Evolutionary conservation across 2,113 vertebrate genomes (phyloP).

Genomic region (Tragelaphus imberbis): DNA sequence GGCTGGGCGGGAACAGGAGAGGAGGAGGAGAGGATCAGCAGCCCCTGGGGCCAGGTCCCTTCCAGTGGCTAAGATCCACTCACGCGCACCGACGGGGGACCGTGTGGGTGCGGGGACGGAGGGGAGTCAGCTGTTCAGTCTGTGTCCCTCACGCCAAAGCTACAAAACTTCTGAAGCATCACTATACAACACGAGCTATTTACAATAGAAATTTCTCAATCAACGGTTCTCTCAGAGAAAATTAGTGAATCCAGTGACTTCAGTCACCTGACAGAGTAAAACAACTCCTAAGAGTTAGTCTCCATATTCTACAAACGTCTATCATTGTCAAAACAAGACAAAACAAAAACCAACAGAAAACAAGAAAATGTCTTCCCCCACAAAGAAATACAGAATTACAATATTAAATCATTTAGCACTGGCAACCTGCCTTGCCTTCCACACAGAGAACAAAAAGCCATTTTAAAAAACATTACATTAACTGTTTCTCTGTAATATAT

Average conservation of each 20-base stretch:
- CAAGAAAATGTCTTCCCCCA: slow-evolving; percentile 64
- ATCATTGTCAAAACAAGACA: slow-evolving; percentile 94
- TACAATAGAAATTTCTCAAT: slow-evolving; percentile 94
- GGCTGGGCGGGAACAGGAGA: slow-evolving; percentile 10
- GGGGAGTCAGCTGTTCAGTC: slow-evolving; percentile 67
- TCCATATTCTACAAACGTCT: slow-evolving; percentile 98
- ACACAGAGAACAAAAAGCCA: slow-evolving; percentile 84
- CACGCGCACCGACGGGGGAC: fast-evolving
- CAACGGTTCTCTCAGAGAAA: slow-evolving; percentile 99
- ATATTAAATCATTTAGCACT: slow-evolving; percentile 81
- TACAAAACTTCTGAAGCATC: slow-evolving; percentile 87
- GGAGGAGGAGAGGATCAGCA: neutral
- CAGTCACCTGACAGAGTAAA: slow-evolving; percentile 98
- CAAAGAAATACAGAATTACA: slow-evolving; percentile 82
- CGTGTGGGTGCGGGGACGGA: neutral
- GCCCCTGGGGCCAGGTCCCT: neutral
- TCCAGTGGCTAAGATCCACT: neutral
- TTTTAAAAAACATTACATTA: slow-evolving; percentile 88
- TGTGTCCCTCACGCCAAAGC: slow-evolving; percentile 78
- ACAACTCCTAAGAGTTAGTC: slow-evolving; percentile 99
- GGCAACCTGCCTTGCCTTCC: slow-evolving; percentile 82
- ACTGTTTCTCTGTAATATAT: slow-evolving; percentile 88
- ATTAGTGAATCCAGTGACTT: slow-evolving; percentile 99
- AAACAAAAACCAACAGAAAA: slow-evolving; percentile 44
- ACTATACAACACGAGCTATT: slow-evolving; percentile 96